Conservation (phyloP, 2,113 vertebrate genomes). For the Rhinopomastus cyanomelas region DNA sequence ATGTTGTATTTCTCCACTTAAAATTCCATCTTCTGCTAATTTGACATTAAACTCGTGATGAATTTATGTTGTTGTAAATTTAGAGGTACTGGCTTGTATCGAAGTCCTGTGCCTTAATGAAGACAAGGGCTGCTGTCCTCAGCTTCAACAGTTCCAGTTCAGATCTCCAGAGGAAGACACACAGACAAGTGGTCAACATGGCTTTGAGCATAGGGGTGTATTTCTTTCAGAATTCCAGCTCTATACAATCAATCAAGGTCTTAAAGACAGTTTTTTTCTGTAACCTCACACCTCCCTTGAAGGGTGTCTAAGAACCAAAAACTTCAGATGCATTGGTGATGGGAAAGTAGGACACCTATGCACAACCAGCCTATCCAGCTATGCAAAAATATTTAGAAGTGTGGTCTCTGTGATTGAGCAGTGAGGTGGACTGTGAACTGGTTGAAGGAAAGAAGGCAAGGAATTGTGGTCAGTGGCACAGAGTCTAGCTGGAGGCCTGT, state of each 20-base stretch:
- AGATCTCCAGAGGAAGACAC: not conserved
- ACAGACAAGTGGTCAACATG: not conserved
- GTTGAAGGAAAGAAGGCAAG: too few relatives aligned
- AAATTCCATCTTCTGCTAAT: not conserved
- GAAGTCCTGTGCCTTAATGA: not conserved
- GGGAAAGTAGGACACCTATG: not conserved
- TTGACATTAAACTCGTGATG: not conserved
- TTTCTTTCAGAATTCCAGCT: not conserved
- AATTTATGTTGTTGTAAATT: not conserved
- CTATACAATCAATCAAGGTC: not conserved
- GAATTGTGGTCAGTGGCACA: too few relatives aligned
- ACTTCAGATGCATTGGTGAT: not conserved
- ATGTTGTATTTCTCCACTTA: not conserved
- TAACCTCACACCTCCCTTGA: not conserved
- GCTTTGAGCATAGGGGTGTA: not conserved
- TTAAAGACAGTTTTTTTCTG: not conserved
- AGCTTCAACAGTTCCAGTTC: not conserved
- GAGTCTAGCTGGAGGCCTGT: too few relatives aligned
- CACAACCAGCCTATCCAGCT: not conserved
- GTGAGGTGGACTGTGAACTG: too few relatives aligned
- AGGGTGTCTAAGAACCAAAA: too few relatives aligned
- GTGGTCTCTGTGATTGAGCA: too few relatives aligned
- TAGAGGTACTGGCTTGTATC: not conserved
- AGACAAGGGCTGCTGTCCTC: not conserved
- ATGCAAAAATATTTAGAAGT: not conserved